Evolutionary conservation across 2,888 invertebrate genomes (phyloP).

Genomic region (Drosophila eohydei): DNA sequence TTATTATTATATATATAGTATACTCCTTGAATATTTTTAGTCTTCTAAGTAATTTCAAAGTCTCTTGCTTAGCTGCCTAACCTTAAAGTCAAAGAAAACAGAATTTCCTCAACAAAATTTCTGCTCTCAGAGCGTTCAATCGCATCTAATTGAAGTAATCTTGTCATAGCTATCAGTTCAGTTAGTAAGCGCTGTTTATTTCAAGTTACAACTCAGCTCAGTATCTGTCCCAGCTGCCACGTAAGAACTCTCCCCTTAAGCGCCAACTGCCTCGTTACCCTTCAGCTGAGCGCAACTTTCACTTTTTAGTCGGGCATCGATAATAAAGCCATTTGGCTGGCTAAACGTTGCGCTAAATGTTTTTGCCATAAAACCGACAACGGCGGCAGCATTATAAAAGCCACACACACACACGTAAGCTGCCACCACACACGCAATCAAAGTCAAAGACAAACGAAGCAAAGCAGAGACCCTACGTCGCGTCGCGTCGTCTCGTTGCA

Average conservation of each 20-base stretch:
- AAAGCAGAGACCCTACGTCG: slow-evolving; percentile 47
- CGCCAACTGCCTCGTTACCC: not conserved
- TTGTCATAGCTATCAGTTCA: not conserved
- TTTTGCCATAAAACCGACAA: slow-evolving; percentile 62
- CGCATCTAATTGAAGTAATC: not conserved
- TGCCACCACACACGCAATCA: slow-evolving; percentile 37
- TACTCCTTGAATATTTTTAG: too few relatives aligned
- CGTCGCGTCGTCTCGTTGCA: slow-evolving; percentile 48
- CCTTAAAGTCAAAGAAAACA: not conserved
- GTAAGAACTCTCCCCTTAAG: slow-evolving; percentile 3
- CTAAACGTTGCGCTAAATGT: slow-evolving; percentile 70
- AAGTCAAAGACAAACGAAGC: slow-evolving; percentile 51
- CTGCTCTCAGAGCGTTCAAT: not conserved
- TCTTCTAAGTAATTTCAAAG: too few relatives aligned
- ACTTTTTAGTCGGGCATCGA: slow-evolving; percentile 60
- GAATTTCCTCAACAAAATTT: not conserved
- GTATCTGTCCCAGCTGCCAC: not conserved
- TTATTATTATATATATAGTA: too few relatives aligned
- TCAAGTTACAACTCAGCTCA: not conserved
- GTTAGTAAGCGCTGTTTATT: not conserved
- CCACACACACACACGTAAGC: slow-evolving; percentile 24
- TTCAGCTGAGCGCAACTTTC: slow-evolving; percentile 45
- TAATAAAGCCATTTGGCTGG: slow-evolving; percentile 73
- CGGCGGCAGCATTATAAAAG: slow-evolving; percentile 59
- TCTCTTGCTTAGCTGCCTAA: too few relatives aligned